Evolutionary conservation across 2,113 vertebrate genomes (phyloP).

Genomic region (Hypomesus transpacificus): DNA sequence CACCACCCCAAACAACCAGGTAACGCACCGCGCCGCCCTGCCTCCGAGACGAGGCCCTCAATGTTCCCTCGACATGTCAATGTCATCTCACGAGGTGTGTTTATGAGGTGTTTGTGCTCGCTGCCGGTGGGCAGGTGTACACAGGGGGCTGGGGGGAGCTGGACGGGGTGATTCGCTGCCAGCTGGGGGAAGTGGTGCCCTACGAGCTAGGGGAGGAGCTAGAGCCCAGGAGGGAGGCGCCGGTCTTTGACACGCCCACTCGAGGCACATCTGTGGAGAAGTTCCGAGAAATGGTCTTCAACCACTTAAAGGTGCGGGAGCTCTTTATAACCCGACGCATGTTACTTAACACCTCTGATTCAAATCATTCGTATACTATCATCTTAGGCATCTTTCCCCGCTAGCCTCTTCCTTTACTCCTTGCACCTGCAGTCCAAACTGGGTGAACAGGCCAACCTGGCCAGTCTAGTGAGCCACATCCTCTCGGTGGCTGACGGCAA

Average conservation of each 20-base stretch:
- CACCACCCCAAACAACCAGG: constrained; percentile 89
- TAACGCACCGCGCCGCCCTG: constrained; percentile 43
- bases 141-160: constrained; percentile 92
- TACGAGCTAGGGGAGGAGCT: constrained; percentile 87
- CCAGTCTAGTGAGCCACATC: constrained; percentile 84
- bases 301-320: constrained; percentile 84
- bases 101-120: no score
- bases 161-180: constrained; percentile 91
- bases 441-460: constrained; percentile 91
- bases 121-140: constrained; percentile 76
- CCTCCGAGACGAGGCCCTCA: background rate
- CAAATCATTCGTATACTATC: background rate
- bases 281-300: constrained; percentile 96
- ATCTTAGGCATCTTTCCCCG: constrained; percentile 27
- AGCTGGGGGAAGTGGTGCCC: constrained; percentile 82
- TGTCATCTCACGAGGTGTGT: no score
- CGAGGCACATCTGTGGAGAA: constrained; percentile 96
- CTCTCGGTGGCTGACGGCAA: constrained; percentile 90
- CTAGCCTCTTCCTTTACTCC: constrained; percentile 18
- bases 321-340: background rate
- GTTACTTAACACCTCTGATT: background rate
- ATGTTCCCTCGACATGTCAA: no score
- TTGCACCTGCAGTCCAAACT: constrained; percentile 76
- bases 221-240: constrained; percentile 84
- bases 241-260: constrained; percentile 91